Evolutionary conservation across 1,140 invertebrate genomes (phyloP), one percentile per base, ranked within the genome.

Genomic region (Lepeophtheirus salmonis): DNA sequence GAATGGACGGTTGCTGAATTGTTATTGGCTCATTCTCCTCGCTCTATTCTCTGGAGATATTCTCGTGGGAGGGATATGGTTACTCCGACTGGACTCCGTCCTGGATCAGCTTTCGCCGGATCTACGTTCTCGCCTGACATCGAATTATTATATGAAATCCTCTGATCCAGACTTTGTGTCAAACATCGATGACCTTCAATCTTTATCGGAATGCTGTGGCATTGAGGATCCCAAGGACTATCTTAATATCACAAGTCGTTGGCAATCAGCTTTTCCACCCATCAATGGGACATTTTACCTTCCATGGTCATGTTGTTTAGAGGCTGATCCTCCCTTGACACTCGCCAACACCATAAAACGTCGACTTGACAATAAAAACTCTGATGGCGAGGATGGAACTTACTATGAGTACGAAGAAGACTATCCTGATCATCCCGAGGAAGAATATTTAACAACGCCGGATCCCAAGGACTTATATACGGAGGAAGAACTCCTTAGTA

Each of bases 21-120:
- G 80, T 61, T 89, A 89, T 67, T 89, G 84, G 84, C 71, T 85
- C n/a, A 73, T 87, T 2, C 71, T 89, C 52, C 72, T 89, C 1
- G 78, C 81, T 4, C 74, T 90, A 1, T 75, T 89, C 3, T 80
- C 86, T 64, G 86, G 85, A 21, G 86, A 90, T 76, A 79, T 81
- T 0, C 76, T 87, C 2, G 78, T 89, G 24, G 86, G 86, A 14
- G 77, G 86, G n/a, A 83, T 84, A 64, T 90, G 86, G 86, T 78
- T 86, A 60, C 84, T 86, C 69, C 74, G 83, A 14, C 85, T 86
- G 68, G 82, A 86, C 65, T 76, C 76, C 61, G 80, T 89, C 59
- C 78, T 80, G 64, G 73, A 79, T 30, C 80, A 83, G 63, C 74
- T 89, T 16, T 74, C 77, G 56, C 81, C 81, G 0, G 78, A 78